Evolutionary conservation across 2,113 vertebrate genomes (phyloP).

Genomic region (Phrynosoma platyrhinos): DNA sequence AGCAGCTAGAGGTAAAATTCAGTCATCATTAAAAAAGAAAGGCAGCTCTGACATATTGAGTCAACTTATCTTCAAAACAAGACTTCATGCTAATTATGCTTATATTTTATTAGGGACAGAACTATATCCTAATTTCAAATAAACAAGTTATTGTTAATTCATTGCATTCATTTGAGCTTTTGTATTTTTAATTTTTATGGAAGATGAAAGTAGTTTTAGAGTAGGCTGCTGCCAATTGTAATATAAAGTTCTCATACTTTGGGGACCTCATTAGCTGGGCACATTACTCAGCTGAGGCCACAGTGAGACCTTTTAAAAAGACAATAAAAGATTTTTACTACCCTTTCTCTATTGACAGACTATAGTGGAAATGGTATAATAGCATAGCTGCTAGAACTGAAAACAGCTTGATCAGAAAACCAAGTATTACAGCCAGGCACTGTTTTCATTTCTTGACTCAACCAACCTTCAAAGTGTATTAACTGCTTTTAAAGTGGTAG

Average conservation of each 20-base stretch:
- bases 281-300: slow-evolving; percentile 34
- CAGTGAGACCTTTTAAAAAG: slow-evolving; percentile 45
- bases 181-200: slow-evolving; percentile 67
- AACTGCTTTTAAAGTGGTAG: neutral
- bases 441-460: neutral
- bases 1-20: slow-evolving; percentile 36
- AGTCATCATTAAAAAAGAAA: slow-evolving; percentile 29
- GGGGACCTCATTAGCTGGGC: slow-evolving; percentile 49
- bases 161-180: slow-evolving; percentile 65
- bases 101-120: slow-evolving; percentile 52
- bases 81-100: slow-evolving; percentile 45
- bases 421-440: neutral
- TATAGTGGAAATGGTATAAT: slow-evolving; percentile 12
- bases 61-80: slow-evolving; percentile 27
- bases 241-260: slow-evolving; percentile 49
- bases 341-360: slow-evolving; percentile 32
- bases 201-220: slow-evolving; percentile 43
- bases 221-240: slow-evolving; percentile 54
- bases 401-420: slow-evolving; percentile 13
- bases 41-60: neutral
- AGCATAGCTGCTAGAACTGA: slow-evolving; percentile 36
- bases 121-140: slow-evolving; percentile 47
- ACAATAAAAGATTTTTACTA: slow-evolving; percentile 38
- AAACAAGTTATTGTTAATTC: slow-evolving; percentile 67
- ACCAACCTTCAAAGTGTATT: neutral